These are phyloP conservation scores for Drosophila ercepeae DNA, from an alignment of 1,140 invertebrate species.

Conservation along the genomic window DNA sequence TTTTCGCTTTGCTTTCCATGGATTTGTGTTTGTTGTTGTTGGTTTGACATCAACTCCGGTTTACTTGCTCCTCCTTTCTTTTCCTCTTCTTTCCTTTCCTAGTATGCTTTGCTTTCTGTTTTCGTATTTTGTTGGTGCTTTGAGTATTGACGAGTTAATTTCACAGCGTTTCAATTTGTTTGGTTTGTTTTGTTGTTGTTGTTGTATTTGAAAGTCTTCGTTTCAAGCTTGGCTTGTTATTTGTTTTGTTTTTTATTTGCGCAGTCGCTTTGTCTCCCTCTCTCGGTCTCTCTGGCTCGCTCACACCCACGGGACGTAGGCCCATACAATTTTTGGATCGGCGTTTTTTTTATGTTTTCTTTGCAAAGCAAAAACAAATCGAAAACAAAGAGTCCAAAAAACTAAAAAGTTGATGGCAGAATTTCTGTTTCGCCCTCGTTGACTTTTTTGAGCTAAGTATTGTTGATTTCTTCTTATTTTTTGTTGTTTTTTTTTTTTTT, in stretches of 20 bases:
- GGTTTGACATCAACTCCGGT: conserved; percentile 56
- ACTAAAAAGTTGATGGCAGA: conserved; percentile 70
- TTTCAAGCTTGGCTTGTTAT: conserved; percentile 79
- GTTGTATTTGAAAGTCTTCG: conserved; percentile 76
- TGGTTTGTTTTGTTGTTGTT: conserved; percentile 70
- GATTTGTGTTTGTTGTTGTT: conserved; percentile 15
- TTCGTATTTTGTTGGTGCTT: conserved; percentile 38
- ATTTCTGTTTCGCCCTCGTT: conserved; percentile 51
- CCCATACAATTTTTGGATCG: conserved; percentile 30
- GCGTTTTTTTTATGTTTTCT: conserved; percentile 37
- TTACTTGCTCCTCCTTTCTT: conserved; percentile 31
- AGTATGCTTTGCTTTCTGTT: conserved; percentile 57
- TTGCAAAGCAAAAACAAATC: conserved; percentile 53
- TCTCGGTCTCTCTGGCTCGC: conserved; percentile 34
- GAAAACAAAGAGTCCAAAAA: conserved; percentile 72
- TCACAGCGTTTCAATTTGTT: conserved; percentile 81
- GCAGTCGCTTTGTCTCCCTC: conserved; percentile 70
- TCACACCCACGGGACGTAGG: conserved; percentile 46
- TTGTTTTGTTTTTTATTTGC: conserved; percentile 53
- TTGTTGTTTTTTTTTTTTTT: conserved; percentile 39
- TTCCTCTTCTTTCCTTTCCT: conserved; percentile 26
- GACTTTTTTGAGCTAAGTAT: conserved; percentile 75
- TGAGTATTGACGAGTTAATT: conserved; percentile 83
- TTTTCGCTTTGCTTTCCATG: conserved; percentile 38
- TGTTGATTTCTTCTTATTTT: conserved; percentile 51